A percentile compares a stretch with the other conserved stretches of the same genome.
These are phyloP conservation scores for Uloborus diversus DNA, from an alignment of 1,140 invertebrate genomes.

Conservation along the genomic window DNA sequence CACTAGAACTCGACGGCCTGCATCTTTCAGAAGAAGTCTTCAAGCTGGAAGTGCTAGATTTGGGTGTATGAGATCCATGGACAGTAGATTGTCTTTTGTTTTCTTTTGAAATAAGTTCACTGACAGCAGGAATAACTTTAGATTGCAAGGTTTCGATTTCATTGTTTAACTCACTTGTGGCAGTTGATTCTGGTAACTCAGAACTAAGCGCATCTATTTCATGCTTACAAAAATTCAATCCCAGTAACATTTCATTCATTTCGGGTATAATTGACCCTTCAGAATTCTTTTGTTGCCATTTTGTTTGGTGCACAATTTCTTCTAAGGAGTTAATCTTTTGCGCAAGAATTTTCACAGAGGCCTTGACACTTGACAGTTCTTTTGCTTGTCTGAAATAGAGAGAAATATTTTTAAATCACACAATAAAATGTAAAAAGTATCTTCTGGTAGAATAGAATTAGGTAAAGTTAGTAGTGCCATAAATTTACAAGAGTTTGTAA, in stretches of 20 bases:
- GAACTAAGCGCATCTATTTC: background rate
- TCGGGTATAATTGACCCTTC: background rate
- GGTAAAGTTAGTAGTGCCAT: background rate
- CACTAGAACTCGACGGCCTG: too few species aligned
- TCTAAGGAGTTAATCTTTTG: background rate
- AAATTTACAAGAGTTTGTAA: background rate
- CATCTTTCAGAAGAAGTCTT: too few species aligned
- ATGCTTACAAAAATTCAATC: background rate
- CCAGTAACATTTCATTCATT: background rate
- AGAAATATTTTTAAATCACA: background rate
- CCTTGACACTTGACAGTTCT: background rate
- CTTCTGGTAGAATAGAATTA: background rate
- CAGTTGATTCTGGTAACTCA: background rate
- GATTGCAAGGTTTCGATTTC: too few species aligned
- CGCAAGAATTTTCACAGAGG: background rate
- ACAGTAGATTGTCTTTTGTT: too few species aligned
- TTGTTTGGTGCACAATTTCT: background rate
- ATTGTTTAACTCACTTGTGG: background rate
- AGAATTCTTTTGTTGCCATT: background rate
- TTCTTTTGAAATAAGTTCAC: too few species aligned
- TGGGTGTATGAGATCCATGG: too few species aligned
- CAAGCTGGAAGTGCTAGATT: too few species aligned
- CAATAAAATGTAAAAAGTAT: background rate
- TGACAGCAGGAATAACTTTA: too few species aligned
- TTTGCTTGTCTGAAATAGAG: background rate